Base-by-base conservation (phyloP, 2,113 vertebrate genomes). In the Delphinus delphis region DNA sequence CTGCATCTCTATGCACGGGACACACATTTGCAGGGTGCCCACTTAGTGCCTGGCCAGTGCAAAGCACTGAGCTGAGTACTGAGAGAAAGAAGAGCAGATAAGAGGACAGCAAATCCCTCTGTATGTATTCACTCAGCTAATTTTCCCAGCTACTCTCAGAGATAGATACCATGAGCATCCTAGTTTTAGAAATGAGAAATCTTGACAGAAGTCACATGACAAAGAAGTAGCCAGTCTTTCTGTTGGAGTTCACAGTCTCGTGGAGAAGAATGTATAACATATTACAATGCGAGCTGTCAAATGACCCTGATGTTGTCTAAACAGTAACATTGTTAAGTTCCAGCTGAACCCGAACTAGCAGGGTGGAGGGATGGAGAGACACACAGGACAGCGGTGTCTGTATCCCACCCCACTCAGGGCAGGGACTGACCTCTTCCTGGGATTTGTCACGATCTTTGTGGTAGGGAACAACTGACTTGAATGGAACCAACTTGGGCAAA, bases 151-250 rank as follows among this genome's bases (percentile, higher is more conserved):
- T 26, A 28, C 60, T 50, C 85, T 80, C 36, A 7, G 41, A 90
- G 25, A 58, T 8, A 62, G 68, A 76, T 18, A 13, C 68, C 33
- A 31, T 44, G 44, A 26, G 62, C 53, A 41, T 73, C 88, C 73
- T 50, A 55, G 17, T 77, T 92, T 88, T 18, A 90, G 93, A 90
- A 85, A 65, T 60, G 50, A 94, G 90, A 91, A 74, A 55, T 12
- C 4, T 21, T 15, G 31, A 36, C 85, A 25, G 14, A 41, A 74
- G 80, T 90, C 77, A 55, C n/a, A 55, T 28, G n/a, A 1, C 15
- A 2, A 28, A 65, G 77, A 44, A 79, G 76, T 18, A 28, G 41
- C 58, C n/a, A 14, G 41, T 60, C 50, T 67, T 70, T 21, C 83
- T 71, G 31, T 5, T 65, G 8, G 79, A 26, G 79, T 12, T 81